A percentile compares a stretch with the other conserved stretches of the same genome.
Evolutionary conservation across 2,888 invertebrate species (phyloP).

Genomic region (Asteroscopus sphinx): DNA sequence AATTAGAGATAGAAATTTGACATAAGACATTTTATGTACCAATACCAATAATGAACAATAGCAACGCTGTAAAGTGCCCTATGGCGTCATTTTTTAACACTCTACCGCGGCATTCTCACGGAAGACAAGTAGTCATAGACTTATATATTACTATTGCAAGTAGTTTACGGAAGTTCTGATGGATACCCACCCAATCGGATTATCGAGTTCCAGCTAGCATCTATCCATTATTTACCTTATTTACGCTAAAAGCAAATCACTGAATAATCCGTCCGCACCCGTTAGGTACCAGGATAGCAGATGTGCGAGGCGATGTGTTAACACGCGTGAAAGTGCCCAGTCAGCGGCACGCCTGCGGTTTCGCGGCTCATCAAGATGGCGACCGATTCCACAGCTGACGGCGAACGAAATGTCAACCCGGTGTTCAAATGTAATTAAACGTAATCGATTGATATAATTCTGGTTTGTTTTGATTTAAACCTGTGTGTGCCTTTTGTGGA

Average conservation of each 20-base stretch:
- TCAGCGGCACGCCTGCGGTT: slow-evolving; percentile 65
- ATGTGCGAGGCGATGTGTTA: slow-evolving; percentile 56
- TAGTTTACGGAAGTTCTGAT: too few relatives aligned
- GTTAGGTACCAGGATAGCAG: slow-evolving; percentile 46
- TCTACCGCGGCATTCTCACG: too few relatives aligned
- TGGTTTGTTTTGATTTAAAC: slow-evolving; percentile 50
- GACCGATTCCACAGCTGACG: slow-evolving; percentile 63
- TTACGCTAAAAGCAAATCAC: slow-evolving; percentile 27
- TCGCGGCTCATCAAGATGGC: slow-evolving; percentile 66
- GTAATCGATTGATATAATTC: slow-evolving; percentile 49
- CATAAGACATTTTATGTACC: too few relatives aligned
- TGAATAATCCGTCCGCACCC: slow-evolving; percentile 36
- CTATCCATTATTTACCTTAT: neutral
- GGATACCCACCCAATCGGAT: neutral
- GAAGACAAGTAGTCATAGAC: too few relatives aligned
- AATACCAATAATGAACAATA: too few relatives aligned
- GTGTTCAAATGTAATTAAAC: slow-evolving; percentile 53
- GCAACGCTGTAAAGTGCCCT: too few relatives aligned
- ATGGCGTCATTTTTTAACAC: too few relatives aligned
- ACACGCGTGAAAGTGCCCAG: slow-evolving; percentile 63
- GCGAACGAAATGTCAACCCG: slow-evolving; percentile 60
- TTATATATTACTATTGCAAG: too few relatives aligned
- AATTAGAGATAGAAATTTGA: too few relatives aligned
- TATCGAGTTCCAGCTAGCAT: neutral
- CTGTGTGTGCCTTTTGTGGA: slow-evolving; percentile 25